A percentile compares a stretch with the other conserved stretches of the same genome.
Conservation (phyloP, 1,140 invertebrate genomes). For the Zaprionus africanus region DNA sequence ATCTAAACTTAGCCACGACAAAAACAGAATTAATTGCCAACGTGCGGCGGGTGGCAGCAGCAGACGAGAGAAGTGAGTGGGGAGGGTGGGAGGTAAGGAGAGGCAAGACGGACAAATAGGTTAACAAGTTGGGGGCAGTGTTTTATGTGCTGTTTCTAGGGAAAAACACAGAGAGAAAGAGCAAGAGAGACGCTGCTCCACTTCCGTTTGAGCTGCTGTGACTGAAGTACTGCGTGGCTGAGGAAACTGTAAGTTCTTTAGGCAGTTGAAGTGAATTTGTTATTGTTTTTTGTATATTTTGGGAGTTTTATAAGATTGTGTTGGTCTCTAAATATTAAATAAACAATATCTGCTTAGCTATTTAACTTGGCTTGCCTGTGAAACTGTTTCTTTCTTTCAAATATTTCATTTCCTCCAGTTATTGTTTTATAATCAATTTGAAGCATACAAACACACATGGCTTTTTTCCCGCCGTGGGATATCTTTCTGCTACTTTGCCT, state of each 20-base stretch:
- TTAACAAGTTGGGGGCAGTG: slow-evolving; percentile 50
- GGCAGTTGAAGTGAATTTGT: not conserved
- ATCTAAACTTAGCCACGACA: slow-evolving; percentile 32
- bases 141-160: slow-evolving; percentile 7
- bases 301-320: too few relatives aligned
- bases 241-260: not conserved
- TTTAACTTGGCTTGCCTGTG: too few relatives aligned
- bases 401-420: not conserved
- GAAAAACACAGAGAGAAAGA: slow-evolving; percentile 6
- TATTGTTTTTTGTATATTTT: too few relatives aligned
- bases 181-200: not conserved
- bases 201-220: slow-evolving; percentile 9
- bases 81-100: not conserved
- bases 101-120: slow-evolving; percentile 34
- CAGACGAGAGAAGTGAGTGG: not conserved
- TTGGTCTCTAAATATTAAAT: too few relatives aligned
- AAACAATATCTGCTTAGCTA: not conserved
- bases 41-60: slow-evolving; percentile 25
- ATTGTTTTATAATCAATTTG: not conserved
- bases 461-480: slow-evolving; percentile 1
- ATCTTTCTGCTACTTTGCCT: not conserved
- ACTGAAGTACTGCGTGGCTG: not conserved
- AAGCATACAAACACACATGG: not conserved
- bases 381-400: not conserved
- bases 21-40: slow-evolving; percentile 51